These are phyloP conservation scores for Staurois parvus DNA, from an alignment of 2,797 vertebrate species.

Conservation along the genomic window DNA sequence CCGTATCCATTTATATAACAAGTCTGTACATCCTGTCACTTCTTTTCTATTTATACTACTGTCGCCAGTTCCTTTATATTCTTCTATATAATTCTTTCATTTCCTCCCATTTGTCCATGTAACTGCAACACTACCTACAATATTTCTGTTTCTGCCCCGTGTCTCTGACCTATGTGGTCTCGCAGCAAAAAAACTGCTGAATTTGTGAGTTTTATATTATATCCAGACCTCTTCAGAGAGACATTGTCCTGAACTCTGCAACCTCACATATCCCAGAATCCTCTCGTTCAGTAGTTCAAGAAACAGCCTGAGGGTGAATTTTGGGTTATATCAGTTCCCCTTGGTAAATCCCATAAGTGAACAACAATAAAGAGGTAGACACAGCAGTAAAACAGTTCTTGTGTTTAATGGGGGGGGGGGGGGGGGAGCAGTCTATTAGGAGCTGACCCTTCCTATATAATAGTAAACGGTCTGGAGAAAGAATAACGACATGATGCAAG, in stretches of 20 bases:
- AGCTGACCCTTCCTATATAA: slow-evolving; percentile 43
- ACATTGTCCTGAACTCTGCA: slow-evolving; percentile 47
- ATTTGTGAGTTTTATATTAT: slow-evolving; percentile 42
- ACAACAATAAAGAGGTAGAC: slow-evolving; percentile 34
- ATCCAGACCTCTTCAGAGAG: slow-evolving; percentile 49
- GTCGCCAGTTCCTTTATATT: not conserved
- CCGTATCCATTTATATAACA: slow-evolving; percentile 12
- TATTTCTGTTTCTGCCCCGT: slow-evolving; percentile 28
- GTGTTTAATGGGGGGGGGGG: slow-evolving; percentile 19
- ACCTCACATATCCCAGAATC: slow-evolving; percentile 56
- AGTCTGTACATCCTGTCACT: slow-evolving; percentile 4
- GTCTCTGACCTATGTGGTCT: slow-evolving; percentile 25
- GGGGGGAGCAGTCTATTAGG: slow-evolving; percentile 39
- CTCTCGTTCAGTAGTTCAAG: slow-evolving; percentile 22
- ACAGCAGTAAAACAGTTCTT: slow-evolving; percentile 46
- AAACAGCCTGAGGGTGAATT: slow-evolving; percentile 45
- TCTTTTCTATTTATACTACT: slow-evolving; percentile 7
- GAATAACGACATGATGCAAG: not conserved
- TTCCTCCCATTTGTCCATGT: not conserved
- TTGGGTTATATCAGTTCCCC: slow-evolving; percentile 38
- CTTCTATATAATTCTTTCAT: slow-evolving; percentile 23
- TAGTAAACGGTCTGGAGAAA: slow-evolving; percentile 14
- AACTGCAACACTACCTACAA: slow-evolving; percentile 27
- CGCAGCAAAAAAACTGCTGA: slow-evolving; percentile 40
- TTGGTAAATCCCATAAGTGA: slow-evolving; percentile 49